These are phyloP conservation scores for Polyodon spathula DNA, from an alignment of 2,113 vertebrate genomes.

Conservation along the genomic window DNA sequence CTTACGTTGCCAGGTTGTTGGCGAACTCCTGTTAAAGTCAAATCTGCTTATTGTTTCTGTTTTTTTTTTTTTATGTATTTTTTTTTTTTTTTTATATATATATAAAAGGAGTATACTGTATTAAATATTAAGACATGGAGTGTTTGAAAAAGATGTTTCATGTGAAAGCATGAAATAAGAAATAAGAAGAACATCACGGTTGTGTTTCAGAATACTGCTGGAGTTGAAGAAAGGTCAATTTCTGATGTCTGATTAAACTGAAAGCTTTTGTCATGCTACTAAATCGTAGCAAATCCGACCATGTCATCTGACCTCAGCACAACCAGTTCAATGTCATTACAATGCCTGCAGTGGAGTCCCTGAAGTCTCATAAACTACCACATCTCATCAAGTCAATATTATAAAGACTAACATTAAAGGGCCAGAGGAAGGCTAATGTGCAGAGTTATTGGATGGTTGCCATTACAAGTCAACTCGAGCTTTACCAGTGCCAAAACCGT, in stretches of 20 bases:
- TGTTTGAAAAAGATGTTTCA: no score
- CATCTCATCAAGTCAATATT: slow-evolving; percentile 2
- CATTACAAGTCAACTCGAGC: not conserved
- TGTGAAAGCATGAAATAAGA: no score
- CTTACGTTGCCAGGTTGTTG: no score
- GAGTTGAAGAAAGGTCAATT: not conserved
- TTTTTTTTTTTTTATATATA: no score
- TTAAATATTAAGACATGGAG: no score
- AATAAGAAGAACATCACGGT: no score
- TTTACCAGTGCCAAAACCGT: not conserved
- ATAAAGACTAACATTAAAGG: slow-evolving; percentile 1
- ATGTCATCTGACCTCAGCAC: not conserved
- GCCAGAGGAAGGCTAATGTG: not conserved
- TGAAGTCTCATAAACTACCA: slow-evolving; percentile 2
- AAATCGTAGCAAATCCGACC: not conserved
- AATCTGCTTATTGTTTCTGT: no score
- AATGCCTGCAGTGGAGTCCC: slow-evolving; percentile 2
- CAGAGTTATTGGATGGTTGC: not conserved
- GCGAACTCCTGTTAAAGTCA: no score
- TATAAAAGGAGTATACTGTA: no score
- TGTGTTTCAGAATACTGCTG: no score
- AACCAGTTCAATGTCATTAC: slow-evolving; percentile 3
- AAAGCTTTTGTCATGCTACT: not conserved
- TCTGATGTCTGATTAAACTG: not conserved
- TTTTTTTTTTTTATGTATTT: no score